phyloP scores from a whole-genome alignment of 2,797 vertebrate genomes.

The Cyclopterus lumpus region DNA sequence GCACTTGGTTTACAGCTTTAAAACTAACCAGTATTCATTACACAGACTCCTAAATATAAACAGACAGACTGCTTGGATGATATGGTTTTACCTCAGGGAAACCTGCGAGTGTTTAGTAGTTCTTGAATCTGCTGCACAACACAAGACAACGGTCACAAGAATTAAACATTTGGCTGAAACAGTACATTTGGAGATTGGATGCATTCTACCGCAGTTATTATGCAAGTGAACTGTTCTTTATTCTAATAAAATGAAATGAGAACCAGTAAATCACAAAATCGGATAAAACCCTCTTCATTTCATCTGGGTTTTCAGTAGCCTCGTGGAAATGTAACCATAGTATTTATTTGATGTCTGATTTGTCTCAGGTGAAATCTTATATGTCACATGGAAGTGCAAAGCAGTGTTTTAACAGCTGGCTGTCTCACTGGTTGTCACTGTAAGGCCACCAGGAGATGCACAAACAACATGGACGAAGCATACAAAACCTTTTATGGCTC shows the following conservation, averaged over 20 bases:
- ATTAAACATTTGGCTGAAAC: constrained; percentile 16
- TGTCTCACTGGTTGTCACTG: constrained; percentile 31
- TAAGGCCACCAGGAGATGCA: constrained; percentile 25
- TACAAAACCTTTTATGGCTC: constrained; percentile 54
- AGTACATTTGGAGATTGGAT: background rate
- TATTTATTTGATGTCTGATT: constrained; percentile 12
- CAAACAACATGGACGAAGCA: constrained; percentile 43
- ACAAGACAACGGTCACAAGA: constrained; percentile 11
- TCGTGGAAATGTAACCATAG: background rate
- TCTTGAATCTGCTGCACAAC: constrained; percentile 14
- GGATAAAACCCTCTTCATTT: background rate
- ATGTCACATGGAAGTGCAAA: constrained; percentile 47
- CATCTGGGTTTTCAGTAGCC: background rate
- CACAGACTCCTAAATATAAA: constrained; percentile 2
- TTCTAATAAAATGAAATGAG: background rate
- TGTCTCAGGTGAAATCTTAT: constrained; percentile 27
- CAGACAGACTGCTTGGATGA: constrained; percentile 4
- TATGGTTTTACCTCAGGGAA: constrained; percentile 32
- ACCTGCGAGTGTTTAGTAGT: constrained; percentile 38
- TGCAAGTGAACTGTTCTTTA: background rate
- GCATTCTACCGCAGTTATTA: background rate
- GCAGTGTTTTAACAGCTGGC: constrained; percentile 55
- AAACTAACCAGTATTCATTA: constrained; percentile 2
- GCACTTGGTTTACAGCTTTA: background rate
- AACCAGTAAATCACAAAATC: background rate